Evolutionary conservation across 2,113 vertebrate genomes (phyloP).

Genomic region (Pholis gunnellus): DNA sequence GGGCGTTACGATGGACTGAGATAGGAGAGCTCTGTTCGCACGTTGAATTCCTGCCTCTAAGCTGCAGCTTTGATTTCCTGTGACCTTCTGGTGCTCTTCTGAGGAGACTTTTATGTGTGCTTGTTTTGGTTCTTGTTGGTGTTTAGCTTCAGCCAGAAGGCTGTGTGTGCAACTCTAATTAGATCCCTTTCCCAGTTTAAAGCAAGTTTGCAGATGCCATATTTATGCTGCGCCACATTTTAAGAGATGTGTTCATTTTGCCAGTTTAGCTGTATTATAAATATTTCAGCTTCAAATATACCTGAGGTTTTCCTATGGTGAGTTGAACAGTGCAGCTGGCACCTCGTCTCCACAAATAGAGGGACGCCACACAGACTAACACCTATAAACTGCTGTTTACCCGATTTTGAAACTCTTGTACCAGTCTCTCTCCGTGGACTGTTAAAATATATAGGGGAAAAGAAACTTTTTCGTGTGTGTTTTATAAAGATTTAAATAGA

Average conservation of each 20-base stretch:
- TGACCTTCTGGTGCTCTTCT: slow-evolving; percentile 60
- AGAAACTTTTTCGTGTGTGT: slow-evolving; percentile 29
- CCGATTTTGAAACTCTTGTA: slow-evolving; percentile 60
- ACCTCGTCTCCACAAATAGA: slow-evolving; percentile 41
- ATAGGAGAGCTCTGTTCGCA: slow-evolving; percentile 11
- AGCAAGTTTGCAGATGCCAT: slow-evolving; percentile 46
- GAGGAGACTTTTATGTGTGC: slow-evolving; percentile 28
- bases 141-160: slow-evolving; percentile 28
- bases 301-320: slow-evolving; percentile 42
- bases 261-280: slow-evolving; percentile 65
- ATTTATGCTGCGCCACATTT: slow-evolving; percentile 63
- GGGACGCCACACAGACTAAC: background rate
- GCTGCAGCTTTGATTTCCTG: slow-evolving; percentile 51
- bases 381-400: slow-evolving; percentile 51
- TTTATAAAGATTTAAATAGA: slow-evolving; percentile 32
- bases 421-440: slow-evolving; percentile 38
- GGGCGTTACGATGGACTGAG: background rate
- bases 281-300: slow-evolving; percentile 62
- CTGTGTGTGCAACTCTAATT: slow-evolving; percentile 57
- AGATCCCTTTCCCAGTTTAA: slow-evolving; percentile 58
- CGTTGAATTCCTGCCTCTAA: slow-evolving; percentile 46
- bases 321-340: slow-evolving; percentile 35
- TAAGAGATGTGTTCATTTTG: slow-evolving; percentile 59
- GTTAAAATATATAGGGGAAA: slow-evolving; percentile 56
- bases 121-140: slow-evolving; percentile 63